Conservation (phyloP, 1,140 invertebrate genomes). For the Anadara kagoshimensis region DNA sequence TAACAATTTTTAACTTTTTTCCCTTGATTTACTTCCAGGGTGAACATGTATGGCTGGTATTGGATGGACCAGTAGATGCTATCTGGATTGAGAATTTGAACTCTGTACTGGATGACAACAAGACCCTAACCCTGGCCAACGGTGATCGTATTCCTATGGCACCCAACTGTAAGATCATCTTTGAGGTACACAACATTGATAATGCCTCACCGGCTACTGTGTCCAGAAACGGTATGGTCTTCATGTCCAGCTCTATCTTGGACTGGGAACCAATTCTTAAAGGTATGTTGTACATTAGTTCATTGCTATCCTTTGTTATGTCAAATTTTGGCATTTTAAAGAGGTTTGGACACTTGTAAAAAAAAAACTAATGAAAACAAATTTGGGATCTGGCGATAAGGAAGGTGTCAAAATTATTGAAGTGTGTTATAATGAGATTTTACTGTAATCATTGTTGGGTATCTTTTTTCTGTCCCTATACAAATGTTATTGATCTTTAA, state of each 20-base stretch:
- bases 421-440: no score
- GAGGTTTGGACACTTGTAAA: no score
- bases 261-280: conserved; percentile 89
- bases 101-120: conserved; percentile 75
- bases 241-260: conserved; percentile 96
- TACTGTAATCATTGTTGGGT: no score
- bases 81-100: conserved; percentile 76
- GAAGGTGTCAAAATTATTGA: no score
- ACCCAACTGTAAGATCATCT: conserved; percentile 94
- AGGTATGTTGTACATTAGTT: conserved; percentile 74
- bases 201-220: conserved; percentile 97
- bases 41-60: conserved; percentile 73
- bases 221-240: conserved; percentile 96
- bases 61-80: conserved; percentile 75
- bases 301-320: no score
- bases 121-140: conserved; percentile 93
- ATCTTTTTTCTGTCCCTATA: no score
- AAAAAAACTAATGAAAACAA: no score
- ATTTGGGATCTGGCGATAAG: no score
- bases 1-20: neutral
- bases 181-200: conserved; percentile 96
- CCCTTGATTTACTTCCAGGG: conserved; percentile 50
- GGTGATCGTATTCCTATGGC: conserved; percentile 96
- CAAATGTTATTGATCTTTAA: no score
- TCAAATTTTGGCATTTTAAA: no score